Conservation (phyloP, 2,888 invertebrate genomes). For the Leuctra nigra region DNA sequence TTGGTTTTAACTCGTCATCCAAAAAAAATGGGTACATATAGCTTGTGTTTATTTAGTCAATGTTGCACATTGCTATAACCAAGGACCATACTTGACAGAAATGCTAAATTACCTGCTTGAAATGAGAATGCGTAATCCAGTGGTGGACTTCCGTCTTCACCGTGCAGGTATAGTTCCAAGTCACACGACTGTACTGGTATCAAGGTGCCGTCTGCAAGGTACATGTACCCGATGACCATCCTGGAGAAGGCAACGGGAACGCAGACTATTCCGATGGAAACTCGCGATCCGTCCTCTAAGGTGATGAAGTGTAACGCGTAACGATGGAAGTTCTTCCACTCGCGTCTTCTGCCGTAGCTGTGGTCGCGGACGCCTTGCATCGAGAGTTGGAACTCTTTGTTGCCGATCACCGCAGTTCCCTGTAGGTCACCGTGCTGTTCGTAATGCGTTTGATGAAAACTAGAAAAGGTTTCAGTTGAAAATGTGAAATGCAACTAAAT, state of each 20-base stretch:
- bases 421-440: slow-evolving; percentile 62
- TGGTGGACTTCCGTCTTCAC: slow-evolving; percentile 52
- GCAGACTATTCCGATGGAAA: slow-evolving; percentile 58
- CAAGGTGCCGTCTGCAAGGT: slow-evolving; percentile 41
- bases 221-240: slow-evolving; percentile 44
- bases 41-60: no score
- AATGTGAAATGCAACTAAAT: neutral
- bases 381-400: slow-evolving; percentile 42
- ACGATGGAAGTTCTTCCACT: slow-evolving; percentile 61
- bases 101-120: slow-evolving; percentile 44
- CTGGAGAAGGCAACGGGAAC: slow-evolving; percentile 55
- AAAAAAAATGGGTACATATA: no score
- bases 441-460: slow-evolving; percentile 66
- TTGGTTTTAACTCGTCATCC: no score
- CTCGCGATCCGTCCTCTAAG: slow-evolving; percentile 60
- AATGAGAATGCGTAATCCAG: slow-evolving; percentile 56
- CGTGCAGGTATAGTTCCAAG: slow-evolving; percentile 53
- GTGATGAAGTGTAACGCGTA: slow-evolving; percentile 64
- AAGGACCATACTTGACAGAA: no score
- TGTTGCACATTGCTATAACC: no score
- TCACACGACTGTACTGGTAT: slow-evolving; percentile 44
- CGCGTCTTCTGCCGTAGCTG: slow-evolving; percentile 55
- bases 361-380: slow-evolving; percentile 63
- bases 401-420: slow-evolving; percentile 50
- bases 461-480: no score